phyloP scores from a whole-genome alignment of 1,140 invertebrate species.

The Musca vetustissima region DNA sequence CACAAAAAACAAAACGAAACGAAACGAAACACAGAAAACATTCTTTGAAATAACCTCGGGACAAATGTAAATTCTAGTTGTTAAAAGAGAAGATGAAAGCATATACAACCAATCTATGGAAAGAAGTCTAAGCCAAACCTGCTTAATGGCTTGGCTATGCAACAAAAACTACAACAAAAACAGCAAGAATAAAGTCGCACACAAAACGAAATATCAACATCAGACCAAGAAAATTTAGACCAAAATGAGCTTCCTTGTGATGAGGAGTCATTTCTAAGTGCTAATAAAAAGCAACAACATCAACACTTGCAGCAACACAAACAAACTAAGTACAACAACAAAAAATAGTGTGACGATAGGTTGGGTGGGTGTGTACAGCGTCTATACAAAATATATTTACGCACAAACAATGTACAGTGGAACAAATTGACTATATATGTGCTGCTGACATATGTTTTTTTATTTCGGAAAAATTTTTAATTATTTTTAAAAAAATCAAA shows the following conservation, averaged over 20 bases:
- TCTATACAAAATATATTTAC: too few species aligned
- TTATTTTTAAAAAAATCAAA: too few species aligned
- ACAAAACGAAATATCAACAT: background rate
- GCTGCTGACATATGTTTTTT: too few species aligned
- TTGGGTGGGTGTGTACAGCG: too few species aligned
- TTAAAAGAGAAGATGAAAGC: background rate
- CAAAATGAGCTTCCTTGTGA: background rate
- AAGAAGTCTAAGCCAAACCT: too few species aligned
- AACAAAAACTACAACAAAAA: background rate
- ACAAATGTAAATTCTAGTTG: slow-evolving; percentile 9
- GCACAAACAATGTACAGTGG: too few species aligned
- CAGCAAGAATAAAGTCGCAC: background rate
- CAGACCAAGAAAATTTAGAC: background rate
- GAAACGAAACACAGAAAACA: background rate
- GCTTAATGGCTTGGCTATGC: background rate
- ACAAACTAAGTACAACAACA: background rate
- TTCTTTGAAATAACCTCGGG: background rate
- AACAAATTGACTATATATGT: too few species aligned
- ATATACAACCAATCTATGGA: background rate
- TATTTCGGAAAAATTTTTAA: too few species aligned
- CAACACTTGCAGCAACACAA: background rate
- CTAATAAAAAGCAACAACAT: slow-evolving; percentile 21
- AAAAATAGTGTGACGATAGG: too few species aligned
- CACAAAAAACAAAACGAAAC: background rate
- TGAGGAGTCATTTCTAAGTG: slow-evolving; percentile 11